phyloP scores from a whole-genome alignment of 2,797 vertebrate species.

The Diglossa cyanea region DNA sequence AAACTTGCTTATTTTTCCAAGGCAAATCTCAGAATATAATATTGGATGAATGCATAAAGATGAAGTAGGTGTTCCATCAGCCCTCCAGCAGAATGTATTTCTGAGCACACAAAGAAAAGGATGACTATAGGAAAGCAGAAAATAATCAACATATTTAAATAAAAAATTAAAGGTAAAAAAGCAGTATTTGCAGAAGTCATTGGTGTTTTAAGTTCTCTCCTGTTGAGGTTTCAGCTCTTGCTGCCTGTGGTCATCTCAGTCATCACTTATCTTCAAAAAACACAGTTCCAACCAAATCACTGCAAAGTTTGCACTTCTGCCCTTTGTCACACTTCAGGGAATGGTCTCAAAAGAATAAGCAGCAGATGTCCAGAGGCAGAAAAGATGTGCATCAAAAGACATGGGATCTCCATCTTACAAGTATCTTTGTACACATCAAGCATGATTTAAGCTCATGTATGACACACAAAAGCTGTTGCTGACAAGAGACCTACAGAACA shows the following conservation, averaged over 20 bases:
- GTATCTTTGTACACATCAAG: background rate
- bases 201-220: background rate
- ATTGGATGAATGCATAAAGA: background rate
- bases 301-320: background rate
- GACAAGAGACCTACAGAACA: background rate
- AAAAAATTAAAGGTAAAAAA: background rate
- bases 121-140: background rate
- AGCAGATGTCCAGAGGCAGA: background rate
- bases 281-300: background rate
- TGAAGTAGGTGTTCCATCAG: background rate
- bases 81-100: background rate
- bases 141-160: background rate
- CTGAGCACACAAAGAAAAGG: background rate
- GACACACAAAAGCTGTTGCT: background rate
- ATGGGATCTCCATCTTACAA: background rate
- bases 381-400: background rate
- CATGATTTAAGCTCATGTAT: background rate
- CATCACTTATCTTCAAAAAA: background rate
- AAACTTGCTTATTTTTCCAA: background rate
- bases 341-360: background rate
- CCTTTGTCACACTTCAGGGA: background rate
- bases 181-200: background rate
- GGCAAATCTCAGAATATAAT: background rate
- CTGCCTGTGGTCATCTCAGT: background rate
- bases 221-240: background rate